Conservation (phyloP, 2,797 vertebrate species). For the Falco novaeseelandiae region DNA sequence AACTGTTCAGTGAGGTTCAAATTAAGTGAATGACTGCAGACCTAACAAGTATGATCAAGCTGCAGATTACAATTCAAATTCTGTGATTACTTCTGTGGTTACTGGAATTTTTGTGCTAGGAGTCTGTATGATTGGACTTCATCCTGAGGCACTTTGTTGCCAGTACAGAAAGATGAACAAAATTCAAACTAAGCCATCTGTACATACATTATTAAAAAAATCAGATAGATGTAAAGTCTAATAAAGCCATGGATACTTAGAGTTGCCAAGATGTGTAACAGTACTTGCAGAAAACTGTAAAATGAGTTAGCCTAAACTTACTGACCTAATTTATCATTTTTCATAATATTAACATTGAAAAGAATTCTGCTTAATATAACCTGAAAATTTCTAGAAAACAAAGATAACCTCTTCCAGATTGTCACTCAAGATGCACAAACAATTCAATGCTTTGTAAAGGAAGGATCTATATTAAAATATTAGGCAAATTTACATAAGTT, state of each 20-base stretch:
- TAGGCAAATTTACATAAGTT: not conserved
- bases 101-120: not conserved
- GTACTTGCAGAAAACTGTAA: not conserved
- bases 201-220: not conserved
- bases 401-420: not conserved
- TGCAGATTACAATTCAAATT: not conserved
- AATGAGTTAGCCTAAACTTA: not conserved
- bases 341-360: not conserved
- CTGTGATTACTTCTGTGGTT: not conserved
- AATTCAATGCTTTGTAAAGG: not conserved
- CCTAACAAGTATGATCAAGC: not conserved
- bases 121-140: not conserved
- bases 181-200: not conserved
- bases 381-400: not conserved
- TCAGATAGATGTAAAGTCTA: not conserved
- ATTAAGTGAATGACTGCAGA: not conserved
- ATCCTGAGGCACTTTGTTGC: not conserved
- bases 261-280: not conserved
- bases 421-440: not conserved
- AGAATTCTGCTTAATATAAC: not conserved
- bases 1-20: not conserved
- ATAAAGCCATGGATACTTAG: not conserved
- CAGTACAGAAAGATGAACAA: not conserved
- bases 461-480: conserved; percentile 27
- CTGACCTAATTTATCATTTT: not conserved